Evolutionary conservation across 2,113 vertebrate genomes (phyloP), one percentile per base, ranked within the genome.

Genomic region (Procavia capensis): DNA sequence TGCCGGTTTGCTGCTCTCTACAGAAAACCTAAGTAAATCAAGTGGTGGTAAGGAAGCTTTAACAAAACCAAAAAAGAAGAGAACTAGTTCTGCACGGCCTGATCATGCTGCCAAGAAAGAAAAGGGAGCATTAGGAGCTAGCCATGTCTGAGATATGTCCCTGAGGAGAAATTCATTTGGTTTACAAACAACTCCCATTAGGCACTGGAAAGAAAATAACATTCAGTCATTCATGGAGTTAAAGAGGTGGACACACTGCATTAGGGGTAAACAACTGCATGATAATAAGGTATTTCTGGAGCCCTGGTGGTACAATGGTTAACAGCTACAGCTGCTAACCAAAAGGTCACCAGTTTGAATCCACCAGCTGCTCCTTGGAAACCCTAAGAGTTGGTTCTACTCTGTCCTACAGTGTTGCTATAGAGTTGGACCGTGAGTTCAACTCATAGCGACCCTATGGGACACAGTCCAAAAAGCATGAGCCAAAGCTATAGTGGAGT

Each of bases 161-260:
- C 13, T 3, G 1, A 63, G 22, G 39, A 54, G 8, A 91, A 24
- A 59, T n/a, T 11, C 11, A 20, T 61, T 74, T 74, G 36, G 1
- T 66, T 6, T 68, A 24, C 25, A 13, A 14, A 85, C 17, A 72
- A 59, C 63, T 94, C 19, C 43, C 29, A 36, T 68, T 9, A 68
- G 41, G 11, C 41, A 29, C 41, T 70, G 29, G 36, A 90, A 80
- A 95, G 88, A 8, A 95, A 95, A 64, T 87, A 79, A 72, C 41
- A 24, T 94, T 95, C 50, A 76, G 6, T 85, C 66, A 89, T 76
- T 83, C 36, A 66, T 78, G 4, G 54, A 75, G 39, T 22, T 17
- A 92, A 75, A 91, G 50, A 14, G 5, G 9, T 68, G 64, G 36
- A 36, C 11, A 43, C 22, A 24, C 31, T 76, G 43, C 17, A 17